A percentile compares a stretch with the other conserved stretches of the same genome.
These are phyloP conservation scores for Lordiphosa clarofinis DNA, from an alignment of 1,140 invertebrate genomes.

Conservation along the genomic window DNA sequence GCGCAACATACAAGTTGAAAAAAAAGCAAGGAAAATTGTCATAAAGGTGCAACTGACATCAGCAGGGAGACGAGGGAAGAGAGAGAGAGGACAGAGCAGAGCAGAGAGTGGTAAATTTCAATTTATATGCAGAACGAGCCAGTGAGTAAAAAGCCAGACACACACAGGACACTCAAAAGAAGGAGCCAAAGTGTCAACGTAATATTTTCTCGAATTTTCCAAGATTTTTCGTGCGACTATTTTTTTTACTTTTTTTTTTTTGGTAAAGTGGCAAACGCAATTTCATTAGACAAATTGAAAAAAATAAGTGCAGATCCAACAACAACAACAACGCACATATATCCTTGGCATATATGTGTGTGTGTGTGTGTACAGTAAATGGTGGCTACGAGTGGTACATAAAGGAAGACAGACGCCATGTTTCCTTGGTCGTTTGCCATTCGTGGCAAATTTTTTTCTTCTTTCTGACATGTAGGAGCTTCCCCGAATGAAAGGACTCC, in stretches of 20 bases:
- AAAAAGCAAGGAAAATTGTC: slow-evolving; percentile 72
- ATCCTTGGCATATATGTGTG: slow-evolving; percentile 2
- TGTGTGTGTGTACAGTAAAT: slow-evolving; percentile 1
- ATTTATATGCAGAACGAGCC: slow-evolving; percentile 78
- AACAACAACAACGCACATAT: slow-evolving; percentile 11
- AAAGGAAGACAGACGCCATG: slow-evolving; percentile 58
- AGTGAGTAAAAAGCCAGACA: slow-evolving; percentile 63
- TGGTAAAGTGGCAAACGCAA: slow-evolving; percentile 72
- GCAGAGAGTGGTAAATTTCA: slow-evolving; percentile 72
- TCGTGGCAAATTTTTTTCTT: slow-evolving; percentile 57
- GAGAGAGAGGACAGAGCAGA: no score
- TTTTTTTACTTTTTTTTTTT: slow-evolving; percentile 32
- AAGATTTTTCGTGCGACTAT: slow-evolving; percentile 54
- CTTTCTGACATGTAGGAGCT: slow-evolving; percentile 25
- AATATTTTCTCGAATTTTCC: slow-evolving; percentile 74
- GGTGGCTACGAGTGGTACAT: slow-evolving; percentile 4
- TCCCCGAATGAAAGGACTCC: slow-evolving; percentile 27
- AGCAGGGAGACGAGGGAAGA: slow-evolving; percentile 22
- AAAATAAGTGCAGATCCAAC: slow-evolving; percentile 68
- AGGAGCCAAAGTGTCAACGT: slow-evolving; percentile 67
- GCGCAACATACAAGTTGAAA: slow-evolving; percentile 52
- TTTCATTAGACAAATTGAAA: slow-evolving; percentile 79
- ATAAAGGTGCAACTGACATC: slow-evolving; percentile 78
- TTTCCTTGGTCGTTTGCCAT: slow-evolving; percentile 58
- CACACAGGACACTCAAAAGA: slow-evolving; percentile 37